A percentile compares a stretch with the other conserved stretches of the same genome.
Conservation (phyloP, 2,113 vertebrate species). For the Eudyptes chrysolophus region DNA sequence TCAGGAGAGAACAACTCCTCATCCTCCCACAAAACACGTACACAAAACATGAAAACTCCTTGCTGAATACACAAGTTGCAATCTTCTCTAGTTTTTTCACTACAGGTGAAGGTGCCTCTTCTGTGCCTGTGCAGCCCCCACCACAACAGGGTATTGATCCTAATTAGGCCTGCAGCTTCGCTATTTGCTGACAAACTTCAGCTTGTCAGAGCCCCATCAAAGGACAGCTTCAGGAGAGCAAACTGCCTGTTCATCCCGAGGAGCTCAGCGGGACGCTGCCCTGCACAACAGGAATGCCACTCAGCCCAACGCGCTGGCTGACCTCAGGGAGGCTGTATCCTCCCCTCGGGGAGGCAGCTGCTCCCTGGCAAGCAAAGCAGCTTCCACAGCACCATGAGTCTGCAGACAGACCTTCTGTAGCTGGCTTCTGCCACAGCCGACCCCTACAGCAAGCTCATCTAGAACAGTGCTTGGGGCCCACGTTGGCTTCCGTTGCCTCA, state of each 20-base stretch:
- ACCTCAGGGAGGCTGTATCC: background rate
- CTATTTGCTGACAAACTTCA: background rate
- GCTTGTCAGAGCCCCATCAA: background rate
- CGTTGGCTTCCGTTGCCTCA: background rate
- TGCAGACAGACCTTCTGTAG: background rate
- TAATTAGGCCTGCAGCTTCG: background rate
- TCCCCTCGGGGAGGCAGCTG: background rate
- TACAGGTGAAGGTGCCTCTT: background rate
- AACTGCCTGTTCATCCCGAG: background rate
- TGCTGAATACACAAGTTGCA: background rate
- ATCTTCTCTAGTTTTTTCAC: background rate
- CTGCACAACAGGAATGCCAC: background rate
- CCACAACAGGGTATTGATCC: background rate
- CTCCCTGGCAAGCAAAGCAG: background rate
- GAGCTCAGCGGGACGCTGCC: background rate
- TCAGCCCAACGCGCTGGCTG: accelerated
- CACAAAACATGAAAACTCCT: background rate
- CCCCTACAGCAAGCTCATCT: background rate
- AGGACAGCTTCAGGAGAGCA: background rate
- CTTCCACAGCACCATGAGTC: background rate
- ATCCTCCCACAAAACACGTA: background rate
- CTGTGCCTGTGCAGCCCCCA: accelerated
- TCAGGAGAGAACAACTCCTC: background rate
- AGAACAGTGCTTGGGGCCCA: background rate
- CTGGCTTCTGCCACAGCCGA: background rate